phyloP scores from a whole-genome alignment of 2,113 vertebrate species.

The Psittacula cyanocephala region DNA sequence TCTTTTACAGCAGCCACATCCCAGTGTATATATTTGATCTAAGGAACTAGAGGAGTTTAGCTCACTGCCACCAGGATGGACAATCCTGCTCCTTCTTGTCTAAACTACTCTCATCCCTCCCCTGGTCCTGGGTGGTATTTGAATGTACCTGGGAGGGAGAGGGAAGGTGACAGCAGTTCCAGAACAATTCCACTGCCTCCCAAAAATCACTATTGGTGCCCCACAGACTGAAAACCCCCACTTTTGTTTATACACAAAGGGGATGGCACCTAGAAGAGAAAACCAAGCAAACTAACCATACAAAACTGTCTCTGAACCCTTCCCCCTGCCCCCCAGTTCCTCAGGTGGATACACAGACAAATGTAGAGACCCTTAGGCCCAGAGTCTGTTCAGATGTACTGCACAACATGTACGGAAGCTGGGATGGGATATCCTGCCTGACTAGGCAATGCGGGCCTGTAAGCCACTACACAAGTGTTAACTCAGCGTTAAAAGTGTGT shows the following conservation, averaged over 20 bases:
- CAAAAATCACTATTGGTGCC: background rate
- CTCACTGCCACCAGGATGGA: accelerated
- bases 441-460: background rate
- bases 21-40: background rate
- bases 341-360: background rate
- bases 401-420: background rate
- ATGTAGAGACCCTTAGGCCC: background rate
- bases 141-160: background rate
- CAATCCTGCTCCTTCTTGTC: background rate
- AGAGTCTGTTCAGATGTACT: background rate
- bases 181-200: background rate
- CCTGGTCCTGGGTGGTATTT: background rate
- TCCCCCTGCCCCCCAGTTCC: background rate
- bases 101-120: accelerated
- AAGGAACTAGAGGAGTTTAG: background rate
- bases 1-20: background rate
- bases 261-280: background rate
- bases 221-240: background rate
- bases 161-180: background rate
- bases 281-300: background rate
- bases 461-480: background rate
- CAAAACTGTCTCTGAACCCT: background rate
- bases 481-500: background rate
- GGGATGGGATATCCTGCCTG: background rate
- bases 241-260: background rate